These are phyloP conservation scores for Globodera rostochiensis DNA, from an alignment of 1,140 invertebrate species.

Conservation along the genomic window DNA sequence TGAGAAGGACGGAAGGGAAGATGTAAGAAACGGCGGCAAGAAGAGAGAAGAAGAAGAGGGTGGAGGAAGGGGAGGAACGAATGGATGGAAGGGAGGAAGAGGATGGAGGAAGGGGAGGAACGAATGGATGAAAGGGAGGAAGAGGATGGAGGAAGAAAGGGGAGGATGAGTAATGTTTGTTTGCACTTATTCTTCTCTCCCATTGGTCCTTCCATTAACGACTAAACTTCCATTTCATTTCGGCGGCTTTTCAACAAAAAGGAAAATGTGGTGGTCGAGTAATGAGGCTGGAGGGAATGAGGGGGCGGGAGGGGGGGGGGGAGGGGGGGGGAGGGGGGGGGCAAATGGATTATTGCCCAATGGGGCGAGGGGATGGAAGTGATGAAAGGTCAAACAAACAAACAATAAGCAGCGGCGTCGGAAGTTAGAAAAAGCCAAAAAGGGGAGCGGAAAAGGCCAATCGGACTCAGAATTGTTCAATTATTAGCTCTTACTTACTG, in stretches of 20 bases:
- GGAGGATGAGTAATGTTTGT: background rate
- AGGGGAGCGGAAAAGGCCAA: background rate
- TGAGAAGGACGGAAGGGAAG: no score
- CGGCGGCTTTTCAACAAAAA: background rate
- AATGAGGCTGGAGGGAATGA: background rate
- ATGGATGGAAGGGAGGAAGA: background rate
- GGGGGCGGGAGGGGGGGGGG: no score
- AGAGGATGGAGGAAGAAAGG: background rate
- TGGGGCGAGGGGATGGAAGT: background rate
- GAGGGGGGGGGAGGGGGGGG: no score
- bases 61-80: background rate
- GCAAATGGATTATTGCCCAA: background rate
- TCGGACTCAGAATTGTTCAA: background rate
- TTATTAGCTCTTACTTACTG: no score
- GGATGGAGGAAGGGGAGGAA: no score
- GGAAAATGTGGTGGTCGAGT: background rate
- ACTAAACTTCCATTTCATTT: background rate
- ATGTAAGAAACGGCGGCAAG: background rate
- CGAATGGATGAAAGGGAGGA: background rate
- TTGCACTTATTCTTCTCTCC: background rate
- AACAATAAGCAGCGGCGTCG: background rate
- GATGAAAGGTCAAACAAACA: conserved; percentile 5
- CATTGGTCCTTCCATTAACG: background rate
- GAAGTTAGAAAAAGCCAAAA: background rate
- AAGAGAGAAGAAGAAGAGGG: background rate